Percentiles rank a stretch among this genome's conserved stretches.
These are phyloP conservation scores for Pedetes capensis DNA, from an alignment of 2,113 vertebrate genomes.

Conservation along the genomic window DNA sequence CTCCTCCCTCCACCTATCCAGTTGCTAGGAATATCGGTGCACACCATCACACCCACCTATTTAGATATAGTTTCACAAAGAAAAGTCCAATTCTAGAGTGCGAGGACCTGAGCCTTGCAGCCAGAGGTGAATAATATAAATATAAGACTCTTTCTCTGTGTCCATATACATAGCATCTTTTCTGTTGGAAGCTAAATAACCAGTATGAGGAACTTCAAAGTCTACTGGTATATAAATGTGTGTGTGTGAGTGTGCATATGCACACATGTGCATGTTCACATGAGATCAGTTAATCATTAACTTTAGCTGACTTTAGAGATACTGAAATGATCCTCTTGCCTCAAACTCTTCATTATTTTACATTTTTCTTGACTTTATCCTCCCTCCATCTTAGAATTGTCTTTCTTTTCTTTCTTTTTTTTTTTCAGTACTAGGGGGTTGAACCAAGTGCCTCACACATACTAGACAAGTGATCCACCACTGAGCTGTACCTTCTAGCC, in stretches of 20 bases:
- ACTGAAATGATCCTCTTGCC: not conserved
- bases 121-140: not conserved
- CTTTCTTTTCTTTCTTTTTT: too few relatives aligned
- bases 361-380: not conserved
- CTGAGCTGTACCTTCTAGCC: too few relatives aligned
- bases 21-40: too few relatives aligned
- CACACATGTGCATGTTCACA: fast-evolving
- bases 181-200: not conserved
- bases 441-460: too few relatives aligned
- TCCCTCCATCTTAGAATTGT: not conserved
- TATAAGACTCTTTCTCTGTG: not conserved
- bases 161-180: not conserved
- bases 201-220: not conserved
- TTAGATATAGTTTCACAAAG: not conserved
- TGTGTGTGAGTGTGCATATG: not conserved
- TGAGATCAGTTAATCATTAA: not conserved
- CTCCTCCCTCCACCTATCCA: too few relatives aligned
- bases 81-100: not conserved
- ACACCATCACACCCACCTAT: too few relatives aligned
- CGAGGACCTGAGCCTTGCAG: not conserved
- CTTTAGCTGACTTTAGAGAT: not conserved
- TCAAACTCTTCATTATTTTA: not conserved
- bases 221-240: too few relatives aligned
- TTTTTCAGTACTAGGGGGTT: too few relatives aligned
- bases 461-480: too few relatives aligned